Percentiles rank a stretch among this genome's conserved stretches.
These are phyloP conservation scores for Anabas testudineus DNA, from an alignment of 2,797 vertebrate species.

Conservation along the genomic window DNA sequence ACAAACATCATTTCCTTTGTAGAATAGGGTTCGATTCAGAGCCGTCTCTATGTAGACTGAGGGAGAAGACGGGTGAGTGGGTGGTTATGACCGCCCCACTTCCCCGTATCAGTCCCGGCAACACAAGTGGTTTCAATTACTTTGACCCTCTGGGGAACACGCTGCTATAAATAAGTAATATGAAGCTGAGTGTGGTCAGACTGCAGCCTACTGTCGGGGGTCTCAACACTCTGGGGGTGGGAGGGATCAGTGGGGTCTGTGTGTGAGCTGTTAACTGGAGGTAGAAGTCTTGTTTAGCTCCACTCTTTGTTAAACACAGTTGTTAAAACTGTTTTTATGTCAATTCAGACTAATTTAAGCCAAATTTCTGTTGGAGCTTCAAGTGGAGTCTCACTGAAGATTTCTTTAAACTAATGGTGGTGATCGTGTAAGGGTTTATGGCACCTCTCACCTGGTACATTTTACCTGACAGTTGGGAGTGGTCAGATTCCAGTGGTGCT, in stretches of 20 bases:
- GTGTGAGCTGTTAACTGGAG: neutral
- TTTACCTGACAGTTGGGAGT: no score
- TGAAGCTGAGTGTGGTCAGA: conserved; percentile 64
- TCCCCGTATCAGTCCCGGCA: conserved; percentile 60
- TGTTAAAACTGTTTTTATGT: neutral
- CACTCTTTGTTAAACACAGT: neutral
- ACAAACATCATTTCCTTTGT: conserved; percentile 38
- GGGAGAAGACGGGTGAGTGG: neutral
- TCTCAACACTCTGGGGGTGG: conserved; percentile 1
- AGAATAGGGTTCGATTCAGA: no score
- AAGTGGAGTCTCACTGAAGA: neutral
- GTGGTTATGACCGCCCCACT: conserved; percentile 36
- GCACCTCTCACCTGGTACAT: no score
- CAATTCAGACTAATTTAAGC: neutral
- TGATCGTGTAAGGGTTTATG: no score
- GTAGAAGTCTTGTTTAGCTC: neutral
- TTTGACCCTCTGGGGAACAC: conserved; percentile 63
- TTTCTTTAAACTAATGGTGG: neutral
- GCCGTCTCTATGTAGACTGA: neutral
- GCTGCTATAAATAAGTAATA: conserved; percentile 84
- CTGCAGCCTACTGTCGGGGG: conserved; percentile 44
- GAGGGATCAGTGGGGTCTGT: conserved; percentile 1
- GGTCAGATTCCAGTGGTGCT: no score
- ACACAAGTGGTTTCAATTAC: conserved; percentile 86
- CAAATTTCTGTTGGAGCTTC: neutral